These are phyloP conservation scores for Rapana venosa DNA, from an alignment of 2,888 invertebrate genomes.

Conservation along the genomic window DNA sequence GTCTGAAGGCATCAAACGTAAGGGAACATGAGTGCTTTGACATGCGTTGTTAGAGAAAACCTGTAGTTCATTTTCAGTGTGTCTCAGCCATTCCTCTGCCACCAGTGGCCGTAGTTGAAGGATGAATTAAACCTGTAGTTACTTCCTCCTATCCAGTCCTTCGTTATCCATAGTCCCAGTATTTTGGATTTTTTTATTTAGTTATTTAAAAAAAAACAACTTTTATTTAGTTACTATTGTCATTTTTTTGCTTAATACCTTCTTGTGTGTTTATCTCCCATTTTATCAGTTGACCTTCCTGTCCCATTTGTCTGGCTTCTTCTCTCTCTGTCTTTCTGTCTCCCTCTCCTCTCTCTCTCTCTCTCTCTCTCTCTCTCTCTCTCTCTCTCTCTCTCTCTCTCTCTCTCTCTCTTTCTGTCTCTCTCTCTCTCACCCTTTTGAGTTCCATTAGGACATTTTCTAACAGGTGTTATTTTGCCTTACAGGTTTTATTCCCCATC, in stretches of 20 bases:
- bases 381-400: neutral
- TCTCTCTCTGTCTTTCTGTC: neutral
- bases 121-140: neutral
- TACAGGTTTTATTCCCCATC: too few species aligned
- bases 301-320: neutral
- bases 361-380: neutral
- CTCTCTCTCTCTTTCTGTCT: too few species aligned
- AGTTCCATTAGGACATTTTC: too few species aligned
- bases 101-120: too few species aligned
- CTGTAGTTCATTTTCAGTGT: neutral
- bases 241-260: neutral
- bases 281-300: neutral
- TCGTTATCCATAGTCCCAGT: neutral
- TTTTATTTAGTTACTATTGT: neutral
- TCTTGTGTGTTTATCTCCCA: neutral
- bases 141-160: neutral
- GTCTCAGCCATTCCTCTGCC: neutral
- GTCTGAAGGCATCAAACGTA: neutral
- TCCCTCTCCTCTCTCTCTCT: neutral
- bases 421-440: too few species aligned
- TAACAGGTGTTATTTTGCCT: too few species aligned
- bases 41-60: neutral
- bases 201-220: neutral
- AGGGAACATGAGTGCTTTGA: conserved; percentile 14
- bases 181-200: neutral